phyloP scores from a whole-genome alignment of 2,888 invertebrate species.

The Caenorhabditis plicata region DNA sequence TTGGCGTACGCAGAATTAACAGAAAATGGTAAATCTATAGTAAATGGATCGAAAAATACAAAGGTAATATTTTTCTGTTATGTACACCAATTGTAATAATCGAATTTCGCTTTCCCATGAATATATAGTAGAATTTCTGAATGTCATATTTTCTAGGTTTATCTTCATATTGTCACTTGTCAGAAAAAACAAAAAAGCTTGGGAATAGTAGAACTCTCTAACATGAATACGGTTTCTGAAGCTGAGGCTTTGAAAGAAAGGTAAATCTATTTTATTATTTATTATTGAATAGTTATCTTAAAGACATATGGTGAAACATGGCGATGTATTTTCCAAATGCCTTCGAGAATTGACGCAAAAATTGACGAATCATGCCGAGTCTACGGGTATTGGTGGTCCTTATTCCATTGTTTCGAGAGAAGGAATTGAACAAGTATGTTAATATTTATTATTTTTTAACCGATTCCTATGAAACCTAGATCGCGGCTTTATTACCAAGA shows the following conservation, averaged over 20 bases:
- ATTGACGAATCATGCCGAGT: conserved; percentile 36
- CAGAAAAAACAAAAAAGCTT: conserved; percentile 27
- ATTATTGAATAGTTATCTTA: not conserved
- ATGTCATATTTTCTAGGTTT: conserved; percentile 34
- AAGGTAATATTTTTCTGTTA: conserved; percentile 33
- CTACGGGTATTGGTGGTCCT: conserved; percentile 33
- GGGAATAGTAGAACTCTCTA: conserved; percentile 28
- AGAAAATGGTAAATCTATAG: conserved; percentile 39
- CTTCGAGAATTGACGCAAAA: conserved; percentile 38
- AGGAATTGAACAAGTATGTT: conserved; percentile 54
- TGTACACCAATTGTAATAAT: too few species aligned
- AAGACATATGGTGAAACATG: conserved; percentile 53
- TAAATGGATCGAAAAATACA: conserved; percentile 16
- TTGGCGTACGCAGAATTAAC: conserved; percentile 52
- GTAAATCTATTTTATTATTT: conserved; percentile 16
- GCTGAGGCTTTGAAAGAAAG: conserved; percentile 57
- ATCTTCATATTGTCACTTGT: conserved; percentile 41
- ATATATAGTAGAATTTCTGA: not conserved
- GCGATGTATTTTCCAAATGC: conserved; percentile 50
- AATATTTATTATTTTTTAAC: conserved; percentile 3
- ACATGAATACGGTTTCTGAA: conserved; percentile 54
- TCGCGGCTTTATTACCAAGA: conserved; percentile 61
- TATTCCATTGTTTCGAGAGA: conserved; percentile 48
- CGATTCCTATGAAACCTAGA: conserved; percentile 15
- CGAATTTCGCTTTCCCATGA: too few species aligned